Evolutionary conservation across 64 coral and sea anemone genomes (phyloP).

Genomic region (Pachyseris speciosa): DNA sequence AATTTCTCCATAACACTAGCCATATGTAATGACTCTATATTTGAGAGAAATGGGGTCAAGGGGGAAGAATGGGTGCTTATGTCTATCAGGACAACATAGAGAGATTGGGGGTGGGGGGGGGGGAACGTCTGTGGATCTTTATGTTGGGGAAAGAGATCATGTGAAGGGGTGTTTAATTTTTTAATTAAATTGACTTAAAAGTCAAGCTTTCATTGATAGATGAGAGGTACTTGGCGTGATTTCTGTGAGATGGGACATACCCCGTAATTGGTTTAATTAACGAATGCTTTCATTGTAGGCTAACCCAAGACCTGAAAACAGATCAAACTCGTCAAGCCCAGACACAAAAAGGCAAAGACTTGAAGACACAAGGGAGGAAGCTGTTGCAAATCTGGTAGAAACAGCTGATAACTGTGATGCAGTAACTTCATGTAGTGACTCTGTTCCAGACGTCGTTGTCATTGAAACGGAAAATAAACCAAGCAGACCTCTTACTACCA

Average conservation of each 20-base stretch:
- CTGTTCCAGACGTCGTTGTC: neutral
- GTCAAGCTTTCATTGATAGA: too few relatives aligned
- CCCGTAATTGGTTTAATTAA: too few relatives aligned
- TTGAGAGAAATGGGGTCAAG: too few relatives aligned
- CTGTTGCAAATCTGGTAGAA: neutral
- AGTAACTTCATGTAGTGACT: neutral
- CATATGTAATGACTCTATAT: too few relatives aligned
- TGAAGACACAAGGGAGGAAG: neutral
- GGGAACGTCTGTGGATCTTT: neutral
- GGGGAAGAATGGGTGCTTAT: too few relatives aligned
- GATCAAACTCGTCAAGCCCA: constrained; percentile 3
- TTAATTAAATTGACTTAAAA: too few relatives aligned
- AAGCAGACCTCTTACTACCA: neutral
- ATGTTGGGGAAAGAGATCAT: neutral
- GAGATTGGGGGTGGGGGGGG: neutral
- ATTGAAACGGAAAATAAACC: neutral
- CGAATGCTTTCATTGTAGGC: neutral
- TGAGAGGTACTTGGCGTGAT: too few relatives aligned
- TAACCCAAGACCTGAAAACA: neutral
- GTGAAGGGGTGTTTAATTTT: too few relatives aligned
- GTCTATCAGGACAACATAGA: too few relatives aligned
- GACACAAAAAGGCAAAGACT: constrained; percentile 27
- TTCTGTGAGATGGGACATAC: too few relatives aligned
- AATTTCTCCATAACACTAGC: too few relatives aligned
- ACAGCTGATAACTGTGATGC: neutral